Conservation (phyloP, 2,113 vertebrate genomes). For the Heterotilapia buettikoferi region DNA sequence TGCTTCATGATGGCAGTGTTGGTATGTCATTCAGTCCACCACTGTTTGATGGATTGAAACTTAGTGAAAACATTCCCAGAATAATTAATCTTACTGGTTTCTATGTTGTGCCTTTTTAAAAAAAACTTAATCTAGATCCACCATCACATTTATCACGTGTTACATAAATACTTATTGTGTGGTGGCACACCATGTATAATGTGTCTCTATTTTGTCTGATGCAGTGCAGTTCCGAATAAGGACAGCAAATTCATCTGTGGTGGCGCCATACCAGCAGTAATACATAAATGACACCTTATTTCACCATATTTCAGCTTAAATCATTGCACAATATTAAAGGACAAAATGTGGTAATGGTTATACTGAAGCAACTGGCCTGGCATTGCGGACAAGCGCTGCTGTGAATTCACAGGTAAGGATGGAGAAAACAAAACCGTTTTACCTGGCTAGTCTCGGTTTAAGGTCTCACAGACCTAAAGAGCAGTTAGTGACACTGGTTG, state of each 20-base stretch:
- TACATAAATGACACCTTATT: not conserved
- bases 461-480: not conserved
- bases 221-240: not conserved
- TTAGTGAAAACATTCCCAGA: not conserved
- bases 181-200: not conserved
- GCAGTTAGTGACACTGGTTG: not conserved
- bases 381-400: not conserved
- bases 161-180: not conserved
- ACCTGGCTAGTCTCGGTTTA: not conserved
- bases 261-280: not conserved
- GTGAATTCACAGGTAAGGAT: not conserved
- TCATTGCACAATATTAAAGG: not conserved
- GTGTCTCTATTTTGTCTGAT: not conserved
- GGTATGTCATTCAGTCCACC: not conserved
- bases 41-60: not conserved
- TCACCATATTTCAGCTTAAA: not conserved
- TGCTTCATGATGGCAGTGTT: not conserved
- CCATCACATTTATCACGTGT: not conserved
- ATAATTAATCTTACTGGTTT: not conserved
- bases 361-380: not conserved
- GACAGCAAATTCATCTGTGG: not conserved
- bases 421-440: not conserved
- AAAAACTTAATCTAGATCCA: not conserved
- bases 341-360: not conserved
- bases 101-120: not conserved